A percentile compares a stretch with the other conserved stretches of the same genome.
phyloP scores from a whole-genome alignment of 2,888 invertebrate species.

The Nematopogon swammerdamellus region DNA sequence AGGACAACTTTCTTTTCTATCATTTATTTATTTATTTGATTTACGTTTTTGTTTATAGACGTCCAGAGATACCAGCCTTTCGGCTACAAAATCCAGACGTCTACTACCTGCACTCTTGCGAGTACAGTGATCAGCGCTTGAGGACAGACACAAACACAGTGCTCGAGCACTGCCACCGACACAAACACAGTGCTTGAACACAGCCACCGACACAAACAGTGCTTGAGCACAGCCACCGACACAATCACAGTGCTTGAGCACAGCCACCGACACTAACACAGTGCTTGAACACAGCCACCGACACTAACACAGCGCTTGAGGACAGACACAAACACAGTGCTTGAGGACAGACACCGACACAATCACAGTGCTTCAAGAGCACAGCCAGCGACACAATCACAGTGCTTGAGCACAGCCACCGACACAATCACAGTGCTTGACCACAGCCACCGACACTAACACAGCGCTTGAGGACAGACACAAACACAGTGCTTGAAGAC shows the following conservation, averaged over 20 bases:
- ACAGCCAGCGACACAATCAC: background rate
- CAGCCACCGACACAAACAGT: background rate
- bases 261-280: background rate
- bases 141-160: background rate
- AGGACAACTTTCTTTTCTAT: no score
- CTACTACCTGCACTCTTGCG: no score
- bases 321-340: background rate
- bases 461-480: background rate
- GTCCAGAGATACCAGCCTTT: no score
- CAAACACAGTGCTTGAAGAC: background rate
- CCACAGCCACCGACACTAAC: background rate
- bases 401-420: no score
- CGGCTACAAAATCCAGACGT: no score
- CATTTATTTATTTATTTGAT: no score
- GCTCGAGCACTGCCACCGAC: background rate
- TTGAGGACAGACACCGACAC: no score
- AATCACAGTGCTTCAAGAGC: background rate
- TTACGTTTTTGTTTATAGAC: no score
- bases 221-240: no score
- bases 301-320: no score
- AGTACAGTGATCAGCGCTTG: no score
- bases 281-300: no score
- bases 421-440: background rate
- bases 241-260: background rate
- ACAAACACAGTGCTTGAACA: background rate